phyloP scores from a whole-genome alignment of 1,140 invertebrate species.

The Dysdera silvatica region DNA sequence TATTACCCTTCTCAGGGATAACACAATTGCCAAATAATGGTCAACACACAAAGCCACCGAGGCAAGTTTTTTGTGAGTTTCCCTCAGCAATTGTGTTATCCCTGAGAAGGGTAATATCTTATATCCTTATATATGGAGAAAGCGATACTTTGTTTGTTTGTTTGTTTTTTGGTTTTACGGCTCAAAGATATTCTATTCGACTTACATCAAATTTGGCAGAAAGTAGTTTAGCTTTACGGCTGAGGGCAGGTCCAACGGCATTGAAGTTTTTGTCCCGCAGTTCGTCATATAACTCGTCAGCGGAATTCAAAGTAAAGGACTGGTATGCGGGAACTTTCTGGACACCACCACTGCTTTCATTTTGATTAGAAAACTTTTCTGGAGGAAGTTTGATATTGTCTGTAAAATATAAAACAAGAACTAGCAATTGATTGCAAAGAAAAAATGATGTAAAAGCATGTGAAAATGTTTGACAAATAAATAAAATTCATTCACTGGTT shows the following conservation, averaged over 20 bases:
- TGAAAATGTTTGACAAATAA: background rate
- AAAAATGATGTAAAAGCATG: background rate
- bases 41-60: no score
- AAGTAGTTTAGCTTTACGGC: constrained; percentile 77
- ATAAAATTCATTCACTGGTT: background rate
- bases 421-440: background rate
- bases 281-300: constrained; percentile 80
- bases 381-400: constrained; percentile 74
- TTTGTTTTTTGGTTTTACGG: no score
- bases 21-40: no score
- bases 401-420: constrained; percentile 42
- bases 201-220: constrained; percentile 65
- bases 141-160: no score
- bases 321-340: constrained; percentile 57
- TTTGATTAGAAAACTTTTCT: constrained; percentile 64
- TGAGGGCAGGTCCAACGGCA: constrained; percentile 74
- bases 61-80: no score
- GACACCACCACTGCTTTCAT: constrained; percentile 50
- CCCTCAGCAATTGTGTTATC: no score
- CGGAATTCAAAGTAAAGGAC: constrained; percentile 77
- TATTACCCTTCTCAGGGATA: no score
- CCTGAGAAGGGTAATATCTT: no score
- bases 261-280: constrained; percentile 87
- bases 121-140: no score
- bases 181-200: constrained; percentile 3